phyloP scores from a whole-genome alignment of 2,797 vertebrate genomes.

The Gila robusta region DNA sequence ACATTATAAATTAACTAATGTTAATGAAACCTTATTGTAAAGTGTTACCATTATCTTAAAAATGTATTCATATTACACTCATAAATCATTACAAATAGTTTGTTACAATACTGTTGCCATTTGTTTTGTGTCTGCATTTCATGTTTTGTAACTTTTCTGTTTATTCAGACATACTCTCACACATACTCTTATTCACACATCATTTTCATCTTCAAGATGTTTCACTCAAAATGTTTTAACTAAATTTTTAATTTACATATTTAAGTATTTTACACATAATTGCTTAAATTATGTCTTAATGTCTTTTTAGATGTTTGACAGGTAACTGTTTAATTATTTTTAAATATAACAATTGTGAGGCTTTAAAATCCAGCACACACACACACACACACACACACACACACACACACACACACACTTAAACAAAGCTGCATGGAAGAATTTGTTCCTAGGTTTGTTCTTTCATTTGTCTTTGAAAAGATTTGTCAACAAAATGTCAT shows the following conservation, averaged over 20 bases:
- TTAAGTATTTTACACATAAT: neutral
- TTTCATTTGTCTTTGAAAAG: constrained; percentile 22
- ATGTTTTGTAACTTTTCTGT: neutral
- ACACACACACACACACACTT: neutral
- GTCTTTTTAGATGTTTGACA: neutral
- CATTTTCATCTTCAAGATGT: neutral
- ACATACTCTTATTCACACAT: too few relatives aligned
- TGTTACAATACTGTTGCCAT: neutral
- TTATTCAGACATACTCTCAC: neutral
- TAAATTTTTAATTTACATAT: neutral
- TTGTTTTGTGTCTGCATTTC: neutral
- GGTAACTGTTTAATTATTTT: neutral
- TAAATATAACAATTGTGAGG: neutral
- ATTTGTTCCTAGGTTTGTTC: constrained; percentile 17
- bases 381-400: neutral
- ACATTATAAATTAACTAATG: neutral
- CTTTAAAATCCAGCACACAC: constrained; percentile 4
- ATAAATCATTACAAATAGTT: neutral
- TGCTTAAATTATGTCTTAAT: neutral
- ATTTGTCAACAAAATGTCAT: constrained; percentile 51
- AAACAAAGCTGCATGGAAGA: neutral
- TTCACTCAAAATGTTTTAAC: neutral
- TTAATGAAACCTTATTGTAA: neutral
- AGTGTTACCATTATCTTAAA: neutral
- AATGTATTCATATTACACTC: neutral